A percentile compares a stretch with the other conserved stretches of the same genome.
These are phyloP conservation scores for Zoanthus sociatus DNA, from an alignment of 92 coral and sea anemone species.

Conservation along the genomic window DNA sequence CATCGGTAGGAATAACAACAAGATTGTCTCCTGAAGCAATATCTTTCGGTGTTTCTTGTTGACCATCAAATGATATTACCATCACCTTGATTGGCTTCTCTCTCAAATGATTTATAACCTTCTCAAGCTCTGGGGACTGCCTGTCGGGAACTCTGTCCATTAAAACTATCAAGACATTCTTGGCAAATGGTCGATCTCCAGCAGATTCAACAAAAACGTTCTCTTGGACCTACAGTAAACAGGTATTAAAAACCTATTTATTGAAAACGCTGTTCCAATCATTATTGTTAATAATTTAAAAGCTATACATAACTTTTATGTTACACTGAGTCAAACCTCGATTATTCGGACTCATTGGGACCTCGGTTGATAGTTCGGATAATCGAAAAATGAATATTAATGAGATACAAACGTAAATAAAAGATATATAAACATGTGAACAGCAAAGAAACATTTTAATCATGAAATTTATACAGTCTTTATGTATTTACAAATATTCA, in stretches of 20 bases:
- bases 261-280: neutral
- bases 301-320: neutral
- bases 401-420: too few species aligned
- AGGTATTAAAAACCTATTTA: neutral
- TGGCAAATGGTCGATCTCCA: slow-evolving; percentile 83
- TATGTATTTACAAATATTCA: too few species aligned
- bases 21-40: slow-evolving; percentile 81
- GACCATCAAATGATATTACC: slow-evolving; percentile 57
- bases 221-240: slow-evolving; percentile 8
- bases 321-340: neutral
- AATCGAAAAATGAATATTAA: too few species aligned
- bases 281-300: neutral
- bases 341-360: too few species aligned
- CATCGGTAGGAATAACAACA: slow-evolving; percentile 57
- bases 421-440: too few species aligned
- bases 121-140: slow-evolving; percentile 52
- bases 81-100: slow-evolving; percentile 72
- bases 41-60: slow-evolving; percentile 44
- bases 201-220: slow-evolving; percentile 15
- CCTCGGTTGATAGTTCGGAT: too few species aligned
- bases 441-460: too few species aligned
- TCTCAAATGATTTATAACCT: slow-evolving; percentile 61
- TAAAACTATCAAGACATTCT: slow-evolving; percentile 70
- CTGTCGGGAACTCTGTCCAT: slow-evolving; percentile 64
- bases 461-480: too few species aligned